phyloP scores from a whole-genome alignment of 2,888 invertebrate species.

The Anoncus sp. region DNA sequence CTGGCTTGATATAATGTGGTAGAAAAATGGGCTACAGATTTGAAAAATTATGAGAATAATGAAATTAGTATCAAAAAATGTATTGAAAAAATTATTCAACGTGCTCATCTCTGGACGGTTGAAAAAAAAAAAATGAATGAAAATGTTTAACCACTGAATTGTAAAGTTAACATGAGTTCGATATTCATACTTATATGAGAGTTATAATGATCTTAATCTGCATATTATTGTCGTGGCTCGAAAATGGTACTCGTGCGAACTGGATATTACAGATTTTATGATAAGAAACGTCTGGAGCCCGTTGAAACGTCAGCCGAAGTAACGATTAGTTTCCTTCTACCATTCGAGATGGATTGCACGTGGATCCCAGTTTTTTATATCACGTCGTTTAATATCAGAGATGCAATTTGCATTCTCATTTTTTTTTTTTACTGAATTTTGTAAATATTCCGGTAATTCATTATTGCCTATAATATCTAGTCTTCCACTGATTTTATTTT shows the following conservation, averaged over 20 bases:
- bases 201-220: not conserved
- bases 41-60: too few species aligned
- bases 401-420: constrained; percentile 6
- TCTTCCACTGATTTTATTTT: constrained; percentile 10
- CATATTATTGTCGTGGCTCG: constrained; percentile 4
- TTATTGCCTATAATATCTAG: not conserved
- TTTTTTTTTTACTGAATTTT: not conserved
- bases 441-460: constrained; percentile 24
- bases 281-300: constrained; percentile 39
- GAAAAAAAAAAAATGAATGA: not conserved
- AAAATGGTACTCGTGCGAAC: not conserved
- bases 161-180: too few species aligned
- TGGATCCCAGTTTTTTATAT: constrained; percentile 24
- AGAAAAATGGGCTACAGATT: too few species aligned
- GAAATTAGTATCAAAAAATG: too few species aligned
- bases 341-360: constrained; percentile 36
- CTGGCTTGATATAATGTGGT: too few species aligned
- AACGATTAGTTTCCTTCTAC: constrained; percentile 22
- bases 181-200: too few species aligned
- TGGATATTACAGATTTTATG: not conserved
- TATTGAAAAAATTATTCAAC: too few species aligned
- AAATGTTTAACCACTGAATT: not conserved
- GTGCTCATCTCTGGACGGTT: too few species aligned
- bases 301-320: constrained; percentile 6
- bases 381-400: not conserved